phyloP scores from a whole-genome alignment of 2,797 vertebrate genomes.

The Xiphorhynchus erythropygius region DNA sequence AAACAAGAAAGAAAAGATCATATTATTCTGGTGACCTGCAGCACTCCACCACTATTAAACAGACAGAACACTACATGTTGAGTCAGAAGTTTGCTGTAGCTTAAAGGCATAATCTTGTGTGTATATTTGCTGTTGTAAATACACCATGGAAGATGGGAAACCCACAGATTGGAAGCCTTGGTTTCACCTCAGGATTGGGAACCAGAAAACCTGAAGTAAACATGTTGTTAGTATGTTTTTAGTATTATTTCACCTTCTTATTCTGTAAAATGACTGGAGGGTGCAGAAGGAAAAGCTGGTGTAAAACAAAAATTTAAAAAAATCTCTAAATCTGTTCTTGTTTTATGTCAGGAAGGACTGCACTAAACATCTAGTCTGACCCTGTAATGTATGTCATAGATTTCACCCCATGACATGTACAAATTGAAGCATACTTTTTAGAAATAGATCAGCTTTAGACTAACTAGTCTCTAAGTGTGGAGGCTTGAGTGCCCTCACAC shows the following conservation, averaged over 20 bases:
- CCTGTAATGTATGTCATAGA: not conserved
- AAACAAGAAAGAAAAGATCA: slow-evolving; percentile 54
- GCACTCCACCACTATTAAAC: not conserved
- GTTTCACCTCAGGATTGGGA: not conserved
- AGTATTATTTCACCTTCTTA: not conserved
- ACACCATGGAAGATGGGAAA: not conserved
- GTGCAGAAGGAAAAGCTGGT: not conserved
- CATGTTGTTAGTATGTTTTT: not conserved
- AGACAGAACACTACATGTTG: not conserved
- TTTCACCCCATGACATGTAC: not conserved
- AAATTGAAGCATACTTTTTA: not conserved
- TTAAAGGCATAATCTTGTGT: not conserved
- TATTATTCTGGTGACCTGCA: not conserved
- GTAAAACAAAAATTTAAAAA: not conserved
- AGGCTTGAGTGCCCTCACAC: not conserved
- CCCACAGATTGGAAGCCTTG: not conserved
- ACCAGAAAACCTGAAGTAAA: not conserved
- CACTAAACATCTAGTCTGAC: not conserved
- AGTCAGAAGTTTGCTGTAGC: not conserved
- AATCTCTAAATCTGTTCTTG: not conserved
- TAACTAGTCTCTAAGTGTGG: not conserved
- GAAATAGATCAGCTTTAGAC: not conserved
- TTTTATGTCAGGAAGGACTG: not conserved
- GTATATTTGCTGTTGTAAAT: not conserved
- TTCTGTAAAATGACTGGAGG: not conserved